Evolutionary conservation across 2,797 vertebrate species (phyloP).

Genomic region (Staurois parvus): DNA sequence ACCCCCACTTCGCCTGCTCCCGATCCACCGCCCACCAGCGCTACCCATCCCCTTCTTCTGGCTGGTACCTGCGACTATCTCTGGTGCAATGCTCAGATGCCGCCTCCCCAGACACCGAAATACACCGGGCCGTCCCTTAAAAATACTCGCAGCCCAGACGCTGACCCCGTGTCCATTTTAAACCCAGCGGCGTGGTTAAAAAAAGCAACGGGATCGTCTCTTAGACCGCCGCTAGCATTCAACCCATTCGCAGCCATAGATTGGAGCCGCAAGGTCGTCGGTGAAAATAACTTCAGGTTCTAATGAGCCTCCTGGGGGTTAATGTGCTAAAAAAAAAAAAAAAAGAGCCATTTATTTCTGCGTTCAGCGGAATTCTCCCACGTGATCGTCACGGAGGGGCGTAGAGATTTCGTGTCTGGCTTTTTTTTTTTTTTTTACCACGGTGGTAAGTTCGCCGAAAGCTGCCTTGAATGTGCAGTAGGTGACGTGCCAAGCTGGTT

Average conservation of each 20-base stretch:
- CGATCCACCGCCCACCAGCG: neutral
- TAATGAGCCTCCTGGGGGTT: neutral
- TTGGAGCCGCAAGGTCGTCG: neutral
- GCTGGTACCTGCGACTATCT: conserved; percentile 25
- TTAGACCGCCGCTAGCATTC: too few species aligned
- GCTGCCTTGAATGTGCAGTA: neutral
- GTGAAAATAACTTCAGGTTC: neutral
- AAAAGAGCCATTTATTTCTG: neutral
- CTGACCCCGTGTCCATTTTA: conserved; percentile 48
- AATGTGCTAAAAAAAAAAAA: neutral
- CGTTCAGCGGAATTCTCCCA: neutral
- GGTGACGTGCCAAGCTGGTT: conserved; percentile 3
- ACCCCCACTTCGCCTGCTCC: conserved; percentile 46
- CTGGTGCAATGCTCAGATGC: conserved; percentile 48
- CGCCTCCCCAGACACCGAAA: conserved; percentile 62
- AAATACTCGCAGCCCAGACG: conserved; percentile 59
- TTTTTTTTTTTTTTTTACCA: too few species aligned
- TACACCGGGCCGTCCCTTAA: conserved; percentile 19
- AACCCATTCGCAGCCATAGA: too few species aligned
- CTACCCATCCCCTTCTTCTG: neutral
- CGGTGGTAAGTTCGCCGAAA: neutral
- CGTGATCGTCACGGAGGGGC: neutral
- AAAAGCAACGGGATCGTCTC: conserved; percentile 2
- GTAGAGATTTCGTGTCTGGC: too few species aligned
- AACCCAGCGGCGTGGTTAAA: conserved; percentile 12